Evolutionary conservation across 2,888 invertebrate genomes (phyloP), one percentile per base, ranked within the genome.

Genomic region (Campoplex nolae): DNA sequence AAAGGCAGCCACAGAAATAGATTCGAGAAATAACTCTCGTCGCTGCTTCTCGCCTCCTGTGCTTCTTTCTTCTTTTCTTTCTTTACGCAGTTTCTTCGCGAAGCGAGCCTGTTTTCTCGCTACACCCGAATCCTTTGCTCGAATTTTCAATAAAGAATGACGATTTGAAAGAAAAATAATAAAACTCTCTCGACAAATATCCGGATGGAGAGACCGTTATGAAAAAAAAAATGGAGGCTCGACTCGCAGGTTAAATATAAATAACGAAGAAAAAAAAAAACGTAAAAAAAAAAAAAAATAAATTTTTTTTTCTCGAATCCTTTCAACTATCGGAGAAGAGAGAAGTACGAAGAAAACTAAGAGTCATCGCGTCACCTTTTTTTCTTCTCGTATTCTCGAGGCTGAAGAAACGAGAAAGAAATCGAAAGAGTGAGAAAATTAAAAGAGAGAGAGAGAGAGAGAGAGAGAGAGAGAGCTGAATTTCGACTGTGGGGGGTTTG

Each of bases 11-110:
- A 65, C 80, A 73, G 74, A 38, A 81, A 81, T 81, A 81, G 81
- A 74, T 54, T 28, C 74, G 81, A 74, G 81, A 81, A 81, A 81
- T 81, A 81, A 74, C 81, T 80, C 62, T 67, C 67, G 74, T 54
- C 38, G 67, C 58, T 62, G 67, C 58, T 62, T 42, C 56, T 45
- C 28, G 9, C 42, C 78, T 13, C 35, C 67, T 35, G 51, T 23
- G 28, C 42, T 42, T 35, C 28, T 23, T 51, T 62, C 23, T 71
- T 38, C 51, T 81, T 81, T 62, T 62, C 23, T 23, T 23, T 23
- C 23, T 23, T 23, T 23, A 23, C 23, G 48, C 35, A 58, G 28
- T 45, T 42, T 81, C 81, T 67, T 51, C 35, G 28, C 35, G 28
- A 54, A 38, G 48, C 7, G 42, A 48, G 62, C 71, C 51, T 67